A percentile compares a stretch with the other conserved stretches of the same genome.
phyloP scores from a whole-genome alignment of 2,113 vertebrate genomes.

The Callopanchax toddi region DNA sequence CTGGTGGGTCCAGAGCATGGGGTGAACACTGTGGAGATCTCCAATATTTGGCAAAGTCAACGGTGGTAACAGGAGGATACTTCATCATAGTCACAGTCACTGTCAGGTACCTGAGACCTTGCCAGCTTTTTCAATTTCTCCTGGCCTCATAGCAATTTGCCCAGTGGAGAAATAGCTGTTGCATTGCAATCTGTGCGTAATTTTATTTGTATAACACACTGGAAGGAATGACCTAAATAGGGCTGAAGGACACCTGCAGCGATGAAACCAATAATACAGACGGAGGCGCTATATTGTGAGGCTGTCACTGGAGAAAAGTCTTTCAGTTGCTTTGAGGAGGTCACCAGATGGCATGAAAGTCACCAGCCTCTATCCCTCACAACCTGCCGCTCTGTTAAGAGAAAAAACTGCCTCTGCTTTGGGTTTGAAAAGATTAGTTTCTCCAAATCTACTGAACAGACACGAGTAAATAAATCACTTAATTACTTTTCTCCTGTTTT shows the following conservation, averaged over 20 bases:
- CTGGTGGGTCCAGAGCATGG: slow-evolving; percentile 54
- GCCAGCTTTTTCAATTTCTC: slow-evolving; percentile 80
- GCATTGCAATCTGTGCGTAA: slow-evolving; percentile 71
- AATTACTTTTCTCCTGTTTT: not conserved
- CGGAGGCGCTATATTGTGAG: slow-evolving; percentile 52
- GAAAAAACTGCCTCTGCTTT: slow-evolving; percentile 29
- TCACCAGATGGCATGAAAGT: slow-evolving; percentile 78
- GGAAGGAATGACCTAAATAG: slow-evolving; percentile 65
- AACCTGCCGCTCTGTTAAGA: slow-evolving; percentile 48
- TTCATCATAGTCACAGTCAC: slow-evolving; percentile 78
- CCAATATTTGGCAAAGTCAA: slow-evolving; percentile 77
- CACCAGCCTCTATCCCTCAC: slow-evolving; percentile 57
- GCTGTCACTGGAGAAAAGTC: slow-evolving; percentile 59
- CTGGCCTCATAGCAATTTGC: slow-evolving; percentile 70
- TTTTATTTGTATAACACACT: slow-evolving; percentile 72
- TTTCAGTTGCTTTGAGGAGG: slow-evolving; percentile 62
- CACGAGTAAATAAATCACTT: not conserved
- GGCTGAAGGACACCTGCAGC: slow-evolving; percentile 69
- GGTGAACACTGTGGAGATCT: slow-evolving; percentile 67
- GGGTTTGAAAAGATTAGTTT: slow-evolving; percentile 24
- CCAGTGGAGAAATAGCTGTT: slow-evolving; percentile 62
- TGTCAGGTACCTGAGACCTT: slow-evolving; percentile 74
- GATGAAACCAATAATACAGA: slow-evolving; percentile 61
- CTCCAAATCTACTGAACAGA: not conserved
- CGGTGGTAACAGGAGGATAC: slow-evolving; percentile 75